Conservation (phyloP, 2,113 vertebrate species). For the Oxyruncus cristatus region DNA sequence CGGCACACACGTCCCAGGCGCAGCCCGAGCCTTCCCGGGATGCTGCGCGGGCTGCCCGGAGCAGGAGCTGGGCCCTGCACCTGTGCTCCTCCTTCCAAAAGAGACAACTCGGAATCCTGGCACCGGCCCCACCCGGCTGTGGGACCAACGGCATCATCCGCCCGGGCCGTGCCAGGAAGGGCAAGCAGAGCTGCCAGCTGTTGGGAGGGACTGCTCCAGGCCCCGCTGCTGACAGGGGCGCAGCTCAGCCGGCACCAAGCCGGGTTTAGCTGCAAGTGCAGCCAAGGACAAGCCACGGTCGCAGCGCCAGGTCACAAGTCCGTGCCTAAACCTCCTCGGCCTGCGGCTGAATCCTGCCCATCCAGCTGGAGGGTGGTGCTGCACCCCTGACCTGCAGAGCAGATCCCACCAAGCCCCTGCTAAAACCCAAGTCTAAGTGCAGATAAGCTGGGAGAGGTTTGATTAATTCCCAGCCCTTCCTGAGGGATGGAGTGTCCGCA, state of each 20-base stretch:
- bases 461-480: neutral
- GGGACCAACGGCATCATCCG: neutral
- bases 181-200: constrained; percentile 19
- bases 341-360: neutral
- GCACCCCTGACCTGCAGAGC: neutral
- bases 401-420: neutral
- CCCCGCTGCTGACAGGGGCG: too few relatives aligned
- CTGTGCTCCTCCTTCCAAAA: neutral
- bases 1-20: fast-evolving
- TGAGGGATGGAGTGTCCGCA: neutral
- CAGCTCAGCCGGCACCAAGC: neutral
- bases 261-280: neutral
- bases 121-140: neutral
- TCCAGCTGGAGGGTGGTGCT: neutral
- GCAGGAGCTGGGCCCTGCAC: neutral
- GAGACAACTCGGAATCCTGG: neutral
- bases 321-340: neutral
- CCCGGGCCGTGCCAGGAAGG: neutral
- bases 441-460: neutral
- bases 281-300: neutral
- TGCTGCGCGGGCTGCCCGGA: neutral
- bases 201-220: neutral
- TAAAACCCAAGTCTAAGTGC: neutral
- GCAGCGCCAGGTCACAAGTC: neutral
- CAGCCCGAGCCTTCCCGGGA: neutral